These are phyloP conservation scores for Daubentonia madagascariensis DNA, from an alignment of 2,113 vertebrate species.

Conservation along the genomic window DNA sequence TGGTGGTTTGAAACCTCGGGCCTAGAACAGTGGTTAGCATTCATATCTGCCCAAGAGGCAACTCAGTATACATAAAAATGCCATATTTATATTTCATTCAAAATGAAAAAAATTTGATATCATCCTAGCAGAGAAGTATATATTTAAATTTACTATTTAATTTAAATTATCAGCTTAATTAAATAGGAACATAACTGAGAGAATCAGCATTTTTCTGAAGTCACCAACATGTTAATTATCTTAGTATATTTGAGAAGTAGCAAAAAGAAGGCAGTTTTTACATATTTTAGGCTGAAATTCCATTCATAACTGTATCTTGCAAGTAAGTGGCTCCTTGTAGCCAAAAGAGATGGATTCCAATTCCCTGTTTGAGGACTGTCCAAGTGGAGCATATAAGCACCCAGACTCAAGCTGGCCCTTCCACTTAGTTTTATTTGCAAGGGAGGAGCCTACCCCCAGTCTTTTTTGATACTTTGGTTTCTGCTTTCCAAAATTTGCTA, in stretches of 20 bases:
- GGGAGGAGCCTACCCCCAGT: not conserved
- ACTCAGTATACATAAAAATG: not conserved
- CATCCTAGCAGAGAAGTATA: not conserved
- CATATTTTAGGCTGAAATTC: not conserved
- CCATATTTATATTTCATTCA: not conserved
- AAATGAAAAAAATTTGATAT: not conserved
- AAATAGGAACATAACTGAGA: not conserved
- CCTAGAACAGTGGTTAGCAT: not conserved
- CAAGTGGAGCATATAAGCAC: rapidly evolving
- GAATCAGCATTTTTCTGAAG: not conserved
- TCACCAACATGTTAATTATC: not conserved
- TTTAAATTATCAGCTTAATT: not conserved
- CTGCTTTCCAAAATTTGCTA: not conserved
- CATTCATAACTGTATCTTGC: not conserved
- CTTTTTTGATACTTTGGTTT: not conserved
- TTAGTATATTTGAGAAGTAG: not conserved
- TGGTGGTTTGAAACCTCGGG: not conserved
- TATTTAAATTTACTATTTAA: not conserved
- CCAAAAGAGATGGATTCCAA: not conserved
- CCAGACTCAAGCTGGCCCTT: not conserved
- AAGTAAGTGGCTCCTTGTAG: not conserved
- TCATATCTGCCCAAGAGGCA: not conserved
- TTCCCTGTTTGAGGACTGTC: no score
- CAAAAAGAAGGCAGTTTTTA: not conserved
- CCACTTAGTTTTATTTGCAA: not conserved